Conservation (phyloP, 2,797 vertebrate species). For the Falco columbarius region DNA sequence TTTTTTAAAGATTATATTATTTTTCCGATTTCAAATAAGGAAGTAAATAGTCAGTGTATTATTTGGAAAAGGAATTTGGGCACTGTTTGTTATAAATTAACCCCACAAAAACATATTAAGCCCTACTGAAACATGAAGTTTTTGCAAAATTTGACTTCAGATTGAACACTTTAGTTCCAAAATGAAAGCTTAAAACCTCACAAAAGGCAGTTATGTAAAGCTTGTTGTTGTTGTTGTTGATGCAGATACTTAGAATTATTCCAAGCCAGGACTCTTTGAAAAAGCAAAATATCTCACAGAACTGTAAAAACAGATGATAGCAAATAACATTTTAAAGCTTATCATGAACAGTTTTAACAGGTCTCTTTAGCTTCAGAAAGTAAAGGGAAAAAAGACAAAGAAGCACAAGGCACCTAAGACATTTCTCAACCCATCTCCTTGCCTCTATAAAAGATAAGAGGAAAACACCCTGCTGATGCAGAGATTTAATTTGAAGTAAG, state of each 20-base stretch:
- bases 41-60: background rate
- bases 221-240: background rate
- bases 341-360: background rate
- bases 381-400: background rate
- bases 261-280: background rate
- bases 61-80: background rate
- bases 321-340: conserved; percentile 34
- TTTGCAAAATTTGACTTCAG: background rate
- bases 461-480: conserved; percentile 31
- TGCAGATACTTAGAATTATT: background rate
- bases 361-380: background rate
- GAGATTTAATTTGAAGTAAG: conserved; percentile 47
- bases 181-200: background rate
- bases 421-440: conserved; percentile 33
- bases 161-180: background rate
- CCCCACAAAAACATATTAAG: background rate
- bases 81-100: background rate
- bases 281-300: background rate
- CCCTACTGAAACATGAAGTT: background rate
- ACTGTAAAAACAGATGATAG: background rate
- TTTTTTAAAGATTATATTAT: background rate
- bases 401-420: background rate
- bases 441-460: conserved; percentile 35
- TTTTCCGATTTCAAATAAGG: background rate
- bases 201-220: background rate